These are phyloP conservation scores for Scrobipalpa costella DNA, from an alignment of 2,888 invertebrate species.

Conservation along the genomic window DNA sequence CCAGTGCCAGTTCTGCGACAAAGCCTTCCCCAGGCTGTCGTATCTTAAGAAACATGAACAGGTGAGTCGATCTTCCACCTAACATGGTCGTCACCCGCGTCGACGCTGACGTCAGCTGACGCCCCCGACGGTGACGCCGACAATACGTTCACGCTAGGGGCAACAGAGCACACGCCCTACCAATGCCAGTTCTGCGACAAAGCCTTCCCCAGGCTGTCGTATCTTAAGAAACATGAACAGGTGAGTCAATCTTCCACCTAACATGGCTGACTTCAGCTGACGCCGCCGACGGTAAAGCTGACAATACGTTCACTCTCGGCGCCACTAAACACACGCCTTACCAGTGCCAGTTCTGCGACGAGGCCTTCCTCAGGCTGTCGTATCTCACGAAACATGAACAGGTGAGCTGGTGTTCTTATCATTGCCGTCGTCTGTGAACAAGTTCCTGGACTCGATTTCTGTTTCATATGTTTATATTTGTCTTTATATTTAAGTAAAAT, in stretches of 20 bases:
- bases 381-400: slow-evolving; percentile 93
- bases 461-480: background rate
- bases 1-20: slow-evolving; percentile 95
- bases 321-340: slow-evolving; percentile 90
- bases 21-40: slow-evolving; percentile 92
- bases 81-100: slow-evolving; percentile 82
- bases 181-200: slow-evolving; percentile 96
- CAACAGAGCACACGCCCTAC: slow-evolving; percentile 89
- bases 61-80: slow-evolving; percentile 79
- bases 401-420: too few relatives aligned
- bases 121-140: slow-evolving; percentile 84
- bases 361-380: slow-evolving; percentile 92
- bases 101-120: slow-evolving; percentile 84
- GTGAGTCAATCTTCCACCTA: slow-evolving; percentile 75
- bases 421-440: background rate
- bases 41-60: slow-evolving; percentile 96
- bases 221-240: slow-evolving; percentile 96
- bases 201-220: slow-evolving; percentile 92
- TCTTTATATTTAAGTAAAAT: background rate
- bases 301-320: slow-evolving; percentile 84
- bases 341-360: slow-evolving; percentile 95
- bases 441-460: too few relatives aligned
- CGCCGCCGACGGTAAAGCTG: slow-evolving; percentile 84
- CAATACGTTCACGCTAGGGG: slow-evolving; percentile 84
- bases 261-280: slow-evolving; percentile 84